Percentiles rank a stretch among this genome's conserved stretches.
Evolutionary conservation across 1,140 invertebrate genomes (phyloP).

Genomic region (Brachionus plicatilis): DNA sequence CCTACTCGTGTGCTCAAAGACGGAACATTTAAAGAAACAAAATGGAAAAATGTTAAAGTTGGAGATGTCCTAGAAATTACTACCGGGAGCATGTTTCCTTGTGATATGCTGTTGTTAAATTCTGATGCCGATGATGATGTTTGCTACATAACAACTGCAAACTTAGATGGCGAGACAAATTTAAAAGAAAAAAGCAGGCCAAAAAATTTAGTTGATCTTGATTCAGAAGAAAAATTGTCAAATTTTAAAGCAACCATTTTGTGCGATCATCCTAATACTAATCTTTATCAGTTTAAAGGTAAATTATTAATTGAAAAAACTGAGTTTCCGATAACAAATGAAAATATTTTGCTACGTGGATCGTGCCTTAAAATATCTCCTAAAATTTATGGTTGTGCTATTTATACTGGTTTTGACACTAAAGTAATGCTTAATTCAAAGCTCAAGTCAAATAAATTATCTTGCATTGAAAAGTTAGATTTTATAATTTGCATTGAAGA

Average conservation of each 20-base stretch:
- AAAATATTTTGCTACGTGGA: slow-evolving; percentile 72
- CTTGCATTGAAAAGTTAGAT: slow-evolving; percentile 33
- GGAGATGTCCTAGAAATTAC: slow-evolving; percentile 70
- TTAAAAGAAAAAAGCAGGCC: slow-evolving; percentile 60
- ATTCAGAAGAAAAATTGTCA: slow-evolving; percentile 53
- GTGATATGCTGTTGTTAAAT: slow-evolving; percentile 70
- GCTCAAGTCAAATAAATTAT: slow-evolving; percentile 3
- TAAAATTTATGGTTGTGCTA: slow-evolving; percentile 67
- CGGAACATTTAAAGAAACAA: slow-evolving; percentile 55
- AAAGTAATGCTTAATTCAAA: slow-evolving; percentile 60
- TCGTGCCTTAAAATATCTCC: slow-evolving; percentile 74
- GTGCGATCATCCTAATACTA: slow-evolving; percentile 59
- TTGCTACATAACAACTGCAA: slow-evolving; percentile 97
- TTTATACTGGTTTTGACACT: slow-evolving; percentile 77
- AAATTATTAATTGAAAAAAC: slow-evolving; percentile 50
- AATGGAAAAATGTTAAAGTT: background rate
- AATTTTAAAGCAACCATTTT: slow-evolving; percentile 62
- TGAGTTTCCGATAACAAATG: slow-evolving; percentile 57
- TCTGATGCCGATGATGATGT: slow-evolving; percentile 84
- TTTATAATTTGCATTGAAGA: background rate
- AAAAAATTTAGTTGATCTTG: slow-evolving; percentile 48
- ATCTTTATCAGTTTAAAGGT: slow-evolving; percentile 74
- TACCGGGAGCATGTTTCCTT: slow-evolving; percentile 69
- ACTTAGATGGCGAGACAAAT: slow-evolving; percentile 85
- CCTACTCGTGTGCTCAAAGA: slow-evolving; percentile 62